phyloP scores from a whole-genome alignment of 1,140 invertebrate species.

The Matsumurasca onukii region DNA sequence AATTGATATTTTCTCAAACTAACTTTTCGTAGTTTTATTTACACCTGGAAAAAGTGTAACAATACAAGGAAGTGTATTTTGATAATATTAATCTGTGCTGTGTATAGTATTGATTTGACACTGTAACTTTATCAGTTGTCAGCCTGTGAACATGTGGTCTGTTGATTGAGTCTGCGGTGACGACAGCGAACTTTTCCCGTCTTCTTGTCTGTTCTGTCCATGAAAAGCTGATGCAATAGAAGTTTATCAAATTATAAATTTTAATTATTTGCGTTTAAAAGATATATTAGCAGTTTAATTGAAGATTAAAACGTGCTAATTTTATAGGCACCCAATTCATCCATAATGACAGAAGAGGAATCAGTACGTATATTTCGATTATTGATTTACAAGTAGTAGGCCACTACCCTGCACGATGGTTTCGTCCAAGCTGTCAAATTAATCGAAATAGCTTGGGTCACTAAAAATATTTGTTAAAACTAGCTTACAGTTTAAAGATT shows the following conservation, averaged over 20 bases:
- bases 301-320: neutral
- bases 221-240: constrained; percentile 9
- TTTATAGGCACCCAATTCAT: neutral
- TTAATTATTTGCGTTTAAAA: neutral
- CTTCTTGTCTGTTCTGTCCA: no score
- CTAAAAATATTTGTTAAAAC: neutral
- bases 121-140: no score
- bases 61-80: no score
- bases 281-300: neutral
- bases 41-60: no score
- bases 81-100: no score
- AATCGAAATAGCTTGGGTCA: neutral
- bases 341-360: constrained; percentile 46
- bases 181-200: no score
- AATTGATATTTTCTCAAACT: no score
- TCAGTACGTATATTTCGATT: constrained; percentile 40
- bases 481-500: neutral
- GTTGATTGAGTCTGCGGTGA: no score
- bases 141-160: no score
- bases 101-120: no score
- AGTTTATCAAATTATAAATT: neutral
- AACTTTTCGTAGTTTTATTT: no score
- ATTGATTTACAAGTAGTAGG: neutral
- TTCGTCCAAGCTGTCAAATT: neutral
- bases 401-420: neutral